phyloP scores from a whole-genome alignment of 2,797 vertebrate genomes.

The Poeciliopsis gracilis region DNA sequence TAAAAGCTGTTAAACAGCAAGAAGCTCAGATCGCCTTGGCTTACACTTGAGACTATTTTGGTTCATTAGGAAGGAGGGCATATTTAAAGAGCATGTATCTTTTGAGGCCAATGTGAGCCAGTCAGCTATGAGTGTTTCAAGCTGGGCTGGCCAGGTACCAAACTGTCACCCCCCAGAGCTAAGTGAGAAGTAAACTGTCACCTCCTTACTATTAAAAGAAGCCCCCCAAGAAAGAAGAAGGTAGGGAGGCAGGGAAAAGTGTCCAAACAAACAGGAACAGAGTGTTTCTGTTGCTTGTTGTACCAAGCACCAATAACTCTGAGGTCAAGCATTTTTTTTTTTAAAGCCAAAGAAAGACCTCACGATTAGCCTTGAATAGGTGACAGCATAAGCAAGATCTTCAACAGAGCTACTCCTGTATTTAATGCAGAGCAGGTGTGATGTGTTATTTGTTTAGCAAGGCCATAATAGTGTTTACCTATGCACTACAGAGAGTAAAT shows the following conservation, averaged over 20 bases:
- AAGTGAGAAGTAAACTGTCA: conserved; percentile 32
- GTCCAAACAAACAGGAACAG: conserved; percentile 65
- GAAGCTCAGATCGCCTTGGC: conserved; percentile 50
- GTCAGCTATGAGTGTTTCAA: conserved; percentile 37
- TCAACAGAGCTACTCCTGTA: conserved; percentile 45
- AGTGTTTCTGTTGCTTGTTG: conserved; percentile 20
- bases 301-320: conserved; percentile 20
- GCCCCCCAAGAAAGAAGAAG: conserved; percentile 55
- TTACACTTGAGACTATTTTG: conserved; percentile 53
- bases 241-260: conserved; percentile 29
- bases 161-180: conserved; percentile 22
- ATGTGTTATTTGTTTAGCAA: conserved; percentile 37
- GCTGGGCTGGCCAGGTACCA: conserved; percentile 56
- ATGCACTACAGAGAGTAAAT: conserved; percentile 49
- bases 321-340: conserved; percentile 58
- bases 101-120: conserved; percentile 19
- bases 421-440: conserved; percentile 49
- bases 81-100: conserved; percentile 32
- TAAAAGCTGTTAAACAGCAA: conserved; percentile 64
- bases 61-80: conserved; percentile 45
- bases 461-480: conserved; percentile 66
- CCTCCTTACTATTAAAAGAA: conserved; percentile 79
- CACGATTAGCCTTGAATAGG: conserved; percentile 42
- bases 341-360: conserved; percentile 42
- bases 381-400: conserved; percentile 30